These are phyloP conservation scores for Notoglanidium macrostoma DNA, from an alignment of 2,797 vertebrate genomes.

Conservation along the genomic window DNA sequence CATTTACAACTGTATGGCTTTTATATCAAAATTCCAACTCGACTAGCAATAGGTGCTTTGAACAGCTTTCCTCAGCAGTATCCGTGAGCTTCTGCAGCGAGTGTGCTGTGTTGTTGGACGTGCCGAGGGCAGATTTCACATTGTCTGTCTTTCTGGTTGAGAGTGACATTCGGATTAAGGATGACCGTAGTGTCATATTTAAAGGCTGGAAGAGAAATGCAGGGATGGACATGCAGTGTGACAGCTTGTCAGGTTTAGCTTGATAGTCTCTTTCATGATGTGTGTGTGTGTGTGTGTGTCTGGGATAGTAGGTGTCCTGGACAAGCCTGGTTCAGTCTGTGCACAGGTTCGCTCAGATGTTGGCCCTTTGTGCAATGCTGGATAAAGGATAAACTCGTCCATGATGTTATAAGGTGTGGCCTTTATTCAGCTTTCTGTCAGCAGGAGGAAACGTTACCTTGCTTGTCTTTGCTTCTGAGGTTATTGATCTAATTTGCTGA, in stretches of 20 bases:
- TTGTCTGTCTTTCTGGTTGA: slow-evolving; percentile 40
- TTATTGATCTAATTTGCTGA: neutral
- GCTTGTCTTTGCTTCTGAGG: neutral
- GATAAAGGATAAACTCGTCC: neutral
- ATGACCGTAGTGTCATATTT: slow-evolving; percentile 73
- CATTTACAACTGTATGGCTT: neutral
- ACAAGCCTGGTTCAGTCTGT: neutral
- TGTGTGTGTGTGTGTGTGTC: slow-evolving; percentile 14
- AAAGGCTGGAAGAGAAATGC: slow-evolving; percentile 67
- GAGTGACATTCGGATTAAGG: slow-evolving; percentile 66
- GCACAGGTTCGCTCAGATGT: neutral
- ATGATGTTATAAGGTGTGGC: neutral
- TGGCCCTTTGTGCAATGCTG: neutral
- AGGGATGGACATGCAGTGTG: slow-evolving; percentile 75
- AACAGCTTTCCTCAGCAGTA: slow-evolving; percentile 13
- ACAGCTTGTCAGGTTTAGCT: slow-evolving; percentile 74
- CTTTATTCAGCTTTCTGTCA: neutral
- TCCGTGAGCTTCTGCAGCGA: slow-evolving; percentile 1
- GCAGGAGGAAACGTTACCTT: neutral
- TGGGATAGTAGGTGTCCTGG: slow-evolving; percentile 2
- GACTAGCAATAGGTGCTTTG: slow-evolving; percentile 21
- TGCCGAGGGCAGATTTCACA: slow-evolving; percentile 38
- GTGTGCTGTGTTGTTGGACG: neutral
- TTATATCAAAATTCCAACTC: neutral
- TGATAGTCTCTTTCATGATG: slow-evolving; percentile 65